Base-by-base conservation (phyloP, 1,140 invertebrate genomes). In the Eriosoma lanigerum region DNA sequence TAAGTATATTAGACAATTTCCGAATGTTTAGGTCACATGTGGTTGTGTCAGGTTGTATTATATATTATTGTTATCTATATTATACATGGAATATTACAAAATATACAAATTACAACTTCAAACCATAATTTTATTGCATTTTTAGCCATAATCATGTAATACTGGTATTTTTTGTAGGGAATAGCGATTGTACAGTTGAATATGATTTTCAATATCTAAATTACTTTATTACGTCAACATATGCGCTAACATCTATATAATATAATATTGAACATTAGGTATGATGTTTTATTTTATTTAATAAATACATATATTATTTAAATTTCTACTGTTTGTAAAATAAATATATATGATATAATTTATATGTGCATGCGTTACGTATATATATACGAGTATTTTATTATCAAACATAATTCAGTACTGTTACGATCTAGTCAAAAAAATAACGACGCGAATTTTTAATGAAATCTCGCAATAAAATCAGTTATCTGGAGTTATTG, bases 111-210 rank as follows among this genome's bases (percentile, higher is more conserved):
- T 64, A 64, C 62, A 64, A 64, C 32, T 64, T 64, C n/a, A 68
- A 68, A 68, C 46, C 48, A 48, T 68, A 21, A 46, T 73, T 54
- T 48, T 54, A 54, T 73, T 54, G 48, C 26, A 32, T 73, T 73
- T 52, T 73, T 58, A 54, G 4, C 21, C 4, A 60, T 24, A 76
- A 76, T 58, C 54, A 17, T 38, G 54, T 56, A 76, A 58, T 76
- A 58, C 73, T 58, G 44, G 73, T 76, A 76, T 76, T 76, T n/a
- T 10, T 58, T 32, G 21, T 44, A n/a, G n/a, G n/a, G n/a, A n/a
- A n/a, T n/a, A 46, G 5, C 38, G 64, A 15, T 44, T 46, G 19
- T 44, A 68, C 38, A 17, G 32, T 48, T 4, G 17, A 24, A 13
- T 46, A 44, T 38, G 46, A 4, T 48, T 17, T 68, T 48, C 6